Percentiles rank a stretch among this genome's conserved stretches.
Conservation (phyloP, 1,140 invertebrate species). For the Megalonaias nervosa region DNA sequence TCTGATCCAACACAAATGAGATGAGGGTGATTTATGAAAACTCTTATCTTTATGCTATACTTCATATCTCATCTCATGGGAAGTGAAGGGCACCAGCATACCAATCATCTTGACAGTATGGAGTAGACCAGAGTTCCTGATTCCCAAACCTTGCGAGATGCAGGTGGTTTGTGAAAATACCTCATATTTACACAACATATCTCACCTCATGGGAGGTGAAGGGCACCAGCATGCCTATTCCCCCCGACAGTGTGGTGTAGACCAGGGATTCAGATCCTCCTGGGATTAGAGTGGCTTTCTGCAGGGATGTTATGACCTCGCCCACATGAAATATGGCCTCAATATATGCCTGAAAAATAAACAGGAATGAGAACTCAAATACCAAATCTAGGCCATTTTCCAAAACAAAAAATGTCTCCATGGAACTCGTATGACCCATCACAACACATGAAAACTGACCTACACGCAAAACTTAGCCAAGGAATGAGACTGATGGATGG, state of each 20-base stretch:
- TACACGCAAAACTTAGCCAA: no score
- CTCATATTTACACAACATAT: no score
- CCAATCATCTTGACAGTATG: constrained; percentile 77
- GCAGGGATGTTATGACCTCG: constrained; percentile 81
- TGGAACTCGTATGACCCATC: background rate
- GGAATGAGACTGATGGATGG: no score
- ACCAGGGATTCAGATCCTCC: constrained; percentile 97
- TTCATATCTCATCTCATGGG: constrained; percentile 88
- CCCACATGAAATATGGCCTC: constrained; percentile 96
- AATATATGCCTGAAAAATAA: constrained; percentile 81
- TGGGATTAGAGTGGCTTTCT: constrained; percentile 97
- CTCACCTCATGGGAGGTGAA: constrained; percentile 94
- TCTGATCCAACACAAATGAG: no score
- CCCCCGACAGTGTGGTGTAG: constrained; percentile 95
- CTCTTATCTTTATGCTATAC: no score
- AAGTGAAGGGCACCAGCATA: constrained; percentile 97
- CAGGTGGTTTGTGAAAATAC: no score
- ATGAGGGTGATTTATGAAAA: no score
- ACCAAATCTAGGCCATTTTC: background rate
- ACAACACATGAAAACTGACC: background rate
- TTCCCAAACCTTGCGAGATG: no score
- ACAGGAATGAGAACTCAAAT: background rate
- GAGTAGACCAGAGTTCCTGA: no score
- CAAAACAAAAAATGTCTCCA: background rate
- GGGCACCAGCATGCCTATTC: constrained; percentile 94